These are phyloP conservation scores for Entomobrya proxima DNA, from an alignment of 2,888 invertebrate genomes.

Conservation along the genomic window DNA sequence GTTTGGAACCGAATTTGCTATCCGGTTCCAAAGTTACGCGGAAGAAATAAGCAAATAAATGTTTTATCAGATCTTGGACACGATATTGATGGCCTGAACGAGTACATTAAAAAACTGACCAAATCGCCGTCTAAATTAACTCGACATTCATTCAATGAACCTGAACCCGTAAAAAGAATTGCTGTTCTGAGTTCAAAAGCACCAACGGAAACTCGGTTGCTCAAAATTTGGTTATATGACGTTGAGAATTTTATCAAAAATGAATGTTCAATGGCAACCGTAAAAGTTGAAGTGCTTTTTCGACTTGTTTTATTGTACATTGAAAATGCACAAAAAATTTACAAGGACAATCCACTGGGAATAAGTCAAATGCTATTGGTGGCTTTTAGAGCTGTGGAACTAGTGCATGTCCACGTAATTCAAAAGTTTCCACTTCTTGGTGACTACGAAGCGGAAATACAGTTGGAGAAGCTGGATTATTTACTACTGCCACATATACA, in stretches of 20 bases:
- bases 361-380: slow-evolving; percentile 43
- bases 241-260: slow-evolving; percentile 26
- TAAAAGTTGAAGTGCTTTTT: background rate
- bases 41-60: background rate
- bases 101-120: background rate
- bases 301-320: background rate
- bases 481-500: too few relatives aligned
- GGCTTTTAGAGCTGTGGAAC: background rate
- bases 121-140: background rate
- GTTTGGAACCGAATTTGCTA: background rate
- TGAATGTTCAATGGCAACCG: background rate
- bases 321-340: background rate
- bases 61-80: background rate
- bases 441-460: too few relatives aligned
- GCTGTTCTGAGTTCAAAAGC: background rate
- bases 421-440: too few relatives aligned
- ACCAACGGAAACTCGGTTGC: background rate
- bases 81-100: background rate
- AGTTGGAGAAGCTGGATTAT: too few relatives aligned
- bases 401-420: too few relatives aligned
- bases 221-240: slow-evolving; percentile 34
- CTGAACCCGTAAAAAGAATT: background rate
- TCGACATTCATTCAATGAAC: background rate
- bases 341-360: slow-evolving; percentile 7
- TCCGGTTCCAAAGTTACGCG: background rate